phyloP scores from a whole-genome alignment of 2,113 vertebrate genomes.

The Callipepla californica region DNA sequence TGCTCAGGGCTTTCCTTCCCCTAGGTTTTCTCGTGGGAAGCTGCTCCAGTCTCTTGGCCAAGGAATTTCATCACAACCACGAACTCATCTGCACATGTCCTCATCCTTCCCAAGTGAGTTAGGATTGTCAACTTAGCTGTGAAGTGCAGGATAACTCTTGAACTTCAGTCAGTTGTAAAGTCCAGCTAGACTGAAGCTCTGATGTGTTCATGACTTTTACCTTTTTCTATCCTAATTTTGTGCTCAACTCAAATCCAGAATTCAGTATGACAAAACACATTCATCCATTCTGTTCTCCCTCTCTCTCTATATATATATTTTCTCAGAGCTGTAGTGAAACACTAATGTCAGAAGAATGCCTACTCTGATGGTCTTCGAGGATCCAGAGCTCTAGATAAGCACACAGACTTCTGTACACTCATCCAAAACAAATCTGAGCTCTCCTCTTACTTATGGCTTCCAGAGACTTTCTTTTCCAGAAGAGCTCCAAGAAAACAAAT shows the following conservation, averaged over 20 bases:
- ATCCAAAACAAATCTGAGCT: neutral
- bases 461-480: neutral
- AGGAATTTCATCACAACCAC: neutral
- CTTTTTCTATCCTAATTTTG: neutral
- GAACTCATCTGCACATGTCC: neutral
- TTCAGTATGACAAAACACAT: neutral
- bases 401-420: neutral
- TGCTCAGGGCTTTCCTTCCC: neutral
- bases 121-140: neutral
- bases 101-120: neutral
- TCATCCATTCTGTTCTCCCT: neutral
- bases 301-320: neutral
- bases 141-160: neutral
- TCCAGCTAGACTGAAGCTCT: neutral
- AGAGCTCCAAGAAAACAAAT: neutral
- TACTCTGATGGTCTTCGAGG: neutral
- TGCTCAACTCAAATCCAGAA: neutral
- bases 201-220: neutral
- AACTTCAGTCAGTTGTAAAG: neutral
- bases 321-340: neutral
- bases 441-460: neutral
- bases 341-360: neutral
- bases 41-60: neutral
- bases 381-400: neutral
- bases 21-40: neutral